Evolutionary conservation across 2,888 invertebrate genomes (phyloP).

Genomic region (Pachydiplax longipennis): DNA sequence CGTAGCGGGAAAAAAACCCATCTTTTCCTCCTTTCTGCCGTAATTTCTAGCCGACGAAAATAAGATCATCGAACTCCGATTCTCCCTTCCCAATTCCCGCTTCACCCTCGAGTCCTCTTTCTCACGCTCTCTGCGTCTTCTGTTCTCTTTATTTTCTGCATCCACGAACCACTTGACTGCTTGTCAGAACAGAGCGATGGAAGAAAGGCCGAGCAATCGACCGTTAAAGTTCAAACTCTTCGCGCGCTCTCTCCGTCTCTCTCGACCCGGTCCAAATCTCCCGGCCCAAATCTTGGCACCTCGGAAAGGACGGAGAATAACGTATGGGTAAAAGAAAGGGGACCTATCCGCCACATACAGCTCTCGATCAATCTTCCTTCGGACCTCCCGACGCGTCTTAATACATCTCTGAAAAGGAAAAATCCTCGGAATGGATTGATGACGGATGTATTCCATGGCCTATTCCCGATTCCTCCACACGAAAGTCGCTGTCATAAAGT

Average conservation of each 20-base stretch:
- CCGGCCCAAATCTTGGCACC: neutral
- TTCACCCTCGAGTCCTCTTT: neutral
- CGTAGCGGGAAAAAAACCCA: neutral
- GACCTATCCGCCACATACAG: neutral
- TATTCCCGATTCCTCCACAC: too few relatives aligned
- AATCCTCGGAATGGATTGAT: too few relatives aligned
- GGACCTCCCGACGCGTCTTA: neutral
- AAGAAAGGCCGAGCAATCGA: neutral
- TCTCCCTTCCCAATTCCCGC: neutral
- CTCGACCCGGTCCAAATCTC: neutral
- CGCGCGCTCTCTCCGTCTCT: neutral
- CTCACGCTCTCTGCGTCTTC: neutral
- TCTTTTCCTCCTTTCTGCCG: neutral
- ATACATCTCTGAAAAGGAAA: neutral
- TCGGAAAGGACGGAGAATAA: neutral
- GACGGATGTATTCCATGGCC: too few relatives aligned
- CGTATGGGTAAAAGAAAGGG: neutral
- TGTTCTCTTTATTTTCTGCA: neutral
- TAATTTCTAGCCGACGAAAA: neutral
- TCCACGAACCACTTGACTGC: neutral
- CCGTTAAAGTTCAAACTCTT: neutral
- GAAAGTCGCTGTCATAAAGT: too few relatives aligned
- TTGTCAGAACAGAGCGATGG: neutral
- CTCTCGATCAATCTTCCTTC: neutral
- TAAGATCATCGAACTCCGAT: neutral